A percentile compares a stretch with the other conserved stretches of the same genome.
These are phyloP conservation scores for Lerema accius DNA, from an alignment of 1,140 invertebrate species.

Conservation along the genomic window DNA sequence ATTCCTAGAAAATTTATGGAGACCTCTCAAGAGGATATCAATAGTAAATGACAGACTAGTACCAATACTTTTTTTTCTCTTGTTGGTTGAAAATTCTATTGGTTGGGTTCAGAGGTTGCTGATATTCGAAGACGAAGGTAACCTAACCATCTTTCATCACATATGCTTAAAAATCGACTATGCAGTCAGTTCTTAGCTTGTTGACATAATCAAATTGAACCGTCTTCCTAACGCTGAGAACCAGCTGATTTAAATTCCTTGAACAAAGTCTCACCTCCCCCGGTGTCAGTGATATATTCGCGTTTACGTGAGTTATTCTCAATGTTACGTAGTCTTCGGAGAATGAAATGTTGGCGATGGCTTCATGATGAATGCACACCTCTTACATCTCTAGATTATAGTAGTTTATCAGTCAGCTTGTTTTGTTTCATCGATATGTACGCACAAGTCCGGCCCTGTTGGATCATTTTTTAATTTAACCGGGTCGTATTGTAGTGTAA, in stretches of 20 bases:
- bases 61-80: too few relatives aligned
- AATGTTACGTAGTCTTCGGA: conserved; percentile 31
- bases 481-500: too few relatives aligned
- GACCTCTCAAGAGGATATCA: too few relatives aligned
- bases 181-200: neutral
- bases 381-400: conserved; percentile 38
- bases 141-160: too few relatives aligned
- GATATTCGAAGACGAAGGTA: too few relatives aligned
- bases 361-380: conserved; percentile 40
- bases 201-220: conserved; percentile 12
- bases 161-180: too few relatives aligned
- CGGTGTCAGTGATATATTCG: conserved; percentile 43
- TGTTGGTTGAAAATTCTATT: too few relatives aligned
- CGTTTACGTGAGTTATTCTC: conserved; percentile 41
- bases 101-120: too few relatives aligned
- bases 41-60: too few relatives aligned
- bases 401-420: conserved; percentile 38
- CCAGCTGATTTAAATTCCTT: conserved; percentile 40
- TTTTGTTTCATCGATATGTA: conserved; percentile 27
- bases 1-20: too few relatives aligned
- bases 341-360: conserved; percentile 45
- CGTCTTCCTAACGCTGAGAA: conserved; percentile 35
- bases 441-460: too few relatives aligned
- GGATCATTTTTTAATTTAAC: too few relatives aligned
- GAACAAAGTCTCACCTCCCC: conserved; percentile 39